Percentiles rank a stretch among this genome's conserved stretches.
Conservation (phyloP, 2,888 invertebrate species). For the Belgica antarctica region DNA sequence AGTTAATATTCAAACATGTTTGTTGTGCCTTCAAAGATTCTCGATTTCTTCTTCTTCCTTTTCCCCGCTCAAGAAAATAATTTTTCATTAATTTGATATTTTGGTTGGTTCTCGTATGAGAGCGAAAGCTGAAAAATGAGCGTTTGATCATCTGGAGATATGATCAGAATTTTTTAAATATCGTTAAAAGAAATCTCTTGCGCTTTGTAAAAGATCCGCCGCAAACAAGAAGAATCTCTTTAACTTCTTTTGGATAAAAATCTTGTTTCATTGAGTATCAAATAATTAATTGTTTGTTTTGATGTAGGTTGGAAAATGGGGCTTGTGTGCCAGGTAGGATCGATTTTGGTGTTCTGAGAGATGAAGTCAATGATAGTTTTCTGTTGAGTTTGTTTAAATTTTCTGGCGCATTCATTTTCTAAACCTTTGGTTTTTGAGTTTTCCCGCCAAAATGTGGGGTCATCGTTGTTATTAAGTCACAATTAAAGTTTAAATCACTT, state of each 20-base stretch:
- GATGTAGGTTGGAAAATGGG: neutral
- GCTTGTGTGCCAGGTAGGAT: too few relatives aligned
- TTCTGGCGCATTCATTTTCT: neutral
- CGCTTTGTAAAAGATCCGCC: conserved; percentile 10
- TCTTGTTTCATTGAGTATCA: neutral
- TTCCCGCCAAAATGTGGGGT: too few relatives aligned
- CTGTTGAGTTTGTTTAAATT: too few relatives aligned
- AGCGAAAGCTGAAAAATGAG: conserved; percentile 40
- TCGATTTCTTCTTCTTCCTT: neutral
- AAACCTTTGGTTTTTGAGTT: neutral
- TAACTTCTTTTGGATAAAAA: neutral
- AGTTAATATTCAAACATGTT: conserved; percentile 24
- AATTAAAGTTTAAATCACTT: too few relatives aligned
- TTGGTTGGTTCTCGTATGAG: neutral
- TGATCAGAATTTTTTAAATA: conserved; percentile 38
- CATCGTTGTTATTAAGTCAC: too few relatives aligned
- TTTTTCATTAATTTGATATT: conserved; percentile 28
- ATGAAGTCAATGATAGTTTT: too few relatives aligned
- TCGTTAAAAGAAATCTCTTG: conserved; percentile 26
- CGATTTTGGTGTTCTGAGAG: too few relatives aligned
- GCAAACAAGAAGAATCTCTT: conserved; percentile 18
- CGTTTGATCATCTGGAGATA: conserved; percentile 40
- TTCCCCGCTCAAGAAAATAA: too few relatives aligned
- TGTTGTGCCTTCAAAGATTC: neutral
- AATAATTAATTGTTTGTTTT: conserved; percentile 25